Evolutionary conservation across 2,888 invertebrate genomes (phyloP).

Genomic region (Ischnus inquisitorius): DNA sequence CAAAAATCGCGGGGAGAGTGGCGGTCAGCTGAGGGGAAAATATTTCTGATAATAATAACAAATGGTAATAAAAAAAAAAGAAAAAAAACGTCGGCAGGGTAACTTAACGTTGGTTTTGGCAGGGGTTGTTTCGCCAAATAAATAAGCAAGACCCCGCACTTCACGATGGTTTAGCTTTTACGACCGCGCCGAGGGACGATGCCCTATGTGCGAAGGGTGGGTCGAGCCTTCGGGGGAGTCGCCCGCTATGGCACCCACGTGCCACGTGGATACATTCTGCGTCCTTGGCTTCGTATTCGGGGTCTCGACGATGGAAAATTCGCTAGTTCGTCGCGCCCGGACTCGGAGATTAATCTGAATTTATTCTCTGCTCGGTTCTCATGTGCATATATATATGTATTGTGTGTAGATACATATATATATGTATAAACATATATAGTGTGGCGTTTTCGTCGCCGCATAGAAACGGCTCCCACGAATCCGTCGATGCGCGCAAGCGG

Average conservation of each 20-base stretch:
- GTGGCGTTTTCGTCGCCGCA: constrained; percentile 14
- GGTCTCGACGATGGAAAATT: constrained; percentile 42
- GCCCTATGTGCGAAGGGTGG: not conserved
- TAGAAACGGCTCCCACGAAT: constrained; percentile 24
- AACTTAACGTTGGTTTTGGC: not conserved
- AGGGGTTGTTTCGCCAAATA: constrained; percentile 4
- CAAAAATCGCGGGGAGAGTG: not conserved
- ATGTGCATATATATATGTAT: not conserved
- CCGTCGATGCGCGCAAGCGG: constrained; percentile 60
- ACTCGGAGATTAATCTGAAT: constrained; percentile 84
- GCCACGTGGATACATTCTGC: constrained; percentile 16
- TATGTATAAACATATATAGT: not conserved
- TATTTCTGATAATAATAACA: constrained; percentile 3
- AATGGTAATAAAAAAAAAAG: constrained; percentile 6
- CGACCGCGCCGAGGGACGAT: not conserved
- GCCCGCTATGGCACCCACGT: constrained; percentile 17
- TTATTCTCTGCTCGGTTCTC: constrained; percentile 78
- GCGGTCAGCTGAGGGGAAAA: not conserved
- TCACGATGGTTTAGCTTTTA: not conserved
- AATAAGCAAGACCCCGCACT: not conserved
- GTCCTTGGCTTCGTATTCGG: not conserved
- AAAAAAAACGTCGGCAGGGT: not conserved
- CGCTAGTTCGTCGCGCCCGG: constrained; percentile 50
- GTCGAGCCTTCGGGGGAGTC: not conserved
- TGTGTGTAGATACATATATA: not conserved